These are phyloP conservation scores for Craniophora ligustri DNA, from an alignment of 2,888 invertebrate species.

Conservation along the genomic window DNA sequence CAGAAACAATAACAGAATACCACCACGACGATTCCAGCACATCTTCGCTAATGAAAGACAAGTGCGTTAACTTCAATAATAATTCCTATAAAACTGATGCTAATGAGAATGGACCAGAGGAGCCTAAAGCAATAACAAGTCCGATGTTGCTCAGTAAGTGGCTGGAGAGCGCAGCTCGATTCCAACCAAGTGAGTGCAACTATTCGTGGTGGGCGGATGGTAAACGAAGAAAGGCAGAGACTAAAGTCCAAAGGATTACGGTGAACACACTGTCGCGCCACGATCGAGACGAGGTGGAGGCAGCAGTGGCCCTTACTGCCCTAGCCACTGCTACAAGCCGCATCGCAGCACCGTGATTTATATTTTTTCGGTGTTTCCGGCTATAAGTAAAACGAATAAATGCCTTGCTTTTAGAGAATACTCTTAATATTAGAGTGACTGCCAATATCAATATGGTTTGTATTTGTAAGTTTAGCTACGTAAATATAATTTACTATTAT, in stretches of 20 bases:
- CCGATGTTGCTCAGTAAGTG: conserved; percentile 92
- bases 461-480: conserved; percentile 45
- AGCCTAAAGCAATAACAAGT: conserved; percentile 77
- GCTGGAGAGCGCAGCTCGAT: conserved; percentile 93
- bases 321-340: conserved; percentile 86
- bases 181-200: conserved; percentile 92
- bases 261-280: conserved; percentile 78
- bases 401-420: conserved; percentile 23
- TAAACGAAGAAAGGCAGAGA: conserved; percentile 71
- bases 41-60: conserved; percentile 71
- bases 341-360: conserved; percentile 68
- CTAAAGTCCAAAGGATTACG: conserved; percentile 64
- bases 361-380: background rate
- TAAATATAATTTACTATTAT: conserved; percentile 57
- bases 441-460: conserved; percentile 50
- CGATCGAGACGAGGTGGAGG: conserved; percentile 92
- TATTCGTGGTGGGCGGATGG: conserved; percentile 90
- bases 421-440: conserved; percentile 53
- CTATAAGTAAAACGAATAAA: background rate
- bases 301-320: conserved; percentile 92
- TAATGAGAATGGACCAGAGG: conserved; percentile 55
- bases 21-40: conserved; percentile 73
- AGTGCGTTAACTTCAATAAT: conserved; percentile 74
- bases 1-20: conserved; percentile 66
- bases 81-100: conserved; percentile 70